These are phyloP conservation scores for Amphipyra tragopoginis DNA, from an alignment of 2,888 invertebrate species.

Conservation along the genomic window DNA sequence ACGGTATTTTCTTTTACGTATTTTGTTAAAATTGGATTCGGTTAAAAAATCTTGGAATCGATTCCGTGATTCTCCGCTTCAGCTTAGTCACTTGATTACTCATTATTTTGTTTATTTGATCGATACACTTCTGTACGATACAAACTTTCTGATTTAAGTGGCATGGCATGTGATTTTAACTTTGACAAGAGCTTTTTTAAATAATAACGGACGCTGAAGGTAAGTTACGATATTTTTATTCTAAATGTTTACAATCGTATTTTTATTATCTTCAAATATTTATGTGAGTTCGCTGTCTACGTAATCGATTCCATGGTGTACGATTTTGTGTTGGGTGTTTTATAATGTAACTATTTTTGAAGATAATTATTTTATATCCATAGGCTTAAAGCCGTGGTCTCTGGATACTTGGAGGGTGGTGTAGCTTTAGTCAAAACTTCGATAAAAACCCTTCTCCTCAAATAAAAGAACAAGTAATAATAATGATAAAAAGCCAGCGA, in stretches of 20 bases:
- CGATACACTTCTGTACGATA: constrained; percentile 53
- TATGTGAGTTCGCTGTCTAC: constrained; percentile 62
- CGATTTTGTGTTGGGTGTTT: constrained; percentile 68
- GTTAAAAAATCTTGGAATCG: constrained; percentile 82
- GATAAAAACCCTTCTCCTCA: constrained; percentile 57
- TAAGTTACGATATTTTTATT: constrained; percentile 75
- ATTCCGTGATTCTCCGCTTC: constrained; percentile 78
- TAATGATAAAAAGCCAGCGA: constrained; percentile 62
- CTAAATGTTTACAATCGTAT: constrained; percentile 58
- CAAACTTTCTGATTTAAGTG: constrained; percentile 58
- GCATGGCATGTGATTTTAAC: constrained; percentile 78
- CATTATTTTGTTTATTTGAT: constrained; percentile 55
- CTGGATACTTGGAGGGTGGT: constrained; percentile 88
- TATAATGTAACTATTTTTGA: constrained; percentile 60
- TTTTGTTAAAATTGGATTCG: constrained; percentile 52
- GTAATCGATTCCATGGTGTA: constrained; percentile 87
- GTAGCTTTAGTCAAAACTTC: constrained; percentile 52
- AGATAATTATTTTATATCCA: constrained; percentile 35
- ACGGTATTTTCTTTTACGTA: constrained; percentile 39
- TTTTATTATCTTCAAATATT: constrained; percentile 55
- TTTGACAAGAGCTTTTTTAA: constrained; percentile 54
- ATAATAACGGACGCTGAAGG: constrained; percentile 71
- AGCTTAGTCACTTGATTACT: constrained; percentile 61
- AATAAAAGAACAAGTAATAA: constrained; percentile 60
- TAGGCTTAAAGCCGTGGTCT: constrained; percentile 53